phyloP scores from a whole-genome alignment of 2,888 invertebrate genomes.

The Archips xylosteana region DNA sequence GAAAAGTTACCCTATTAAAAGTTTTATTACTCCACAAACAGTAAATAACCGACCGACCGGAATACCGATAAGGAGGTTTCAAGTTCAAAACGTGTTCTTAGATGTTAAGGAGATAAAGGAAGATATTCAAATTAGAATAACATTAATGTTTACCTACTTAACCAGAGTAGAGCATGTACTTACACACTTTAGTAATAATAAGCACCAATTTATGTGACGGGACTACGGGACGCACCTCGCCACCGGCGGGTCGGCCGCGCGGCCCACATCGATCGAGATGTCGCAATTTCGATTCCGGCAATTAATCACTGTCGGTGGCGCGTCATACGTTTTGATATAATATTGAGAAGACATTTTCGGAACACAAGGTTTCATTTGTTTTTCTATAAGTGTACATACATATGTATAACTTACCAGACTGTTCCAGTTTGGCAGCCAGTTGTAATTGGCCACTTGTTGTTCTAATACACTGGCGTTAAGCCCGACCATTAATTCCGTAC shows the following conservation, averaged over 20 bases:
- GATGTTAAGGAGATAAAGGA: background rate
- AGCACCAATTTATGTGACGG: too few species aligned
- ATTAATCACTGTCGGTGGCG: slow-evolving; percentile 4
- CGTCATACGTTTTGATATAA: slow-evolving; percentile 3
- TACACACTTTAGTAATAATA: too few species aligned
- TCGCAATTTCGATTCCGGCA: background rate
- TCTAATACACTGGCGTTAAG: too few species aligned
- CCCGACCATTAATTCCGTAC: too few species aligned
- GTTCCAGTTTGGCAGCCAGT: too few species aligned
- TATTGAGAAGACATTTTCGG: background rate
- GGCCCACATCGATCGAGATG: background rate
- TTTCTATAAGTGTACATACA: background rate
- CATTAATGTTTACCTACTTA: too few species aligned
- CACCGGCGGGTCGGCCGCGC: background rate
- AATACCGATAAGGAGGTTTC: slow-evolving; percentile 18
- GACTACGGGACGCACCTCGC: background rate
- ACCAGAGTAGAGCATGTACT: too few species aligned
- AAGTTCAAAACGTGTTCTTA: slow-evolving; percentile 15
- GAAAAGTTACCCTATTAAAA: slow-evolving; percentile 25
- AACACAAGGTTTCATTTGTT: background rate
- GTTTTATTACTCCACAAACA: slow-evolving; percentile 18
- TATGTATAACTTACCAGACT: background rate
- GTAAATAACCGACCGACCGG: slow-evolving; percentile 20
- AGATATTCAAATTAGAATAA: too few species aligned
- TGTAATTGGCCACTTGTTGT: too few species aligned